Conservation (phyloP, 2,888 invertebrate species). For the Notodonta dromedarius region DNA sequence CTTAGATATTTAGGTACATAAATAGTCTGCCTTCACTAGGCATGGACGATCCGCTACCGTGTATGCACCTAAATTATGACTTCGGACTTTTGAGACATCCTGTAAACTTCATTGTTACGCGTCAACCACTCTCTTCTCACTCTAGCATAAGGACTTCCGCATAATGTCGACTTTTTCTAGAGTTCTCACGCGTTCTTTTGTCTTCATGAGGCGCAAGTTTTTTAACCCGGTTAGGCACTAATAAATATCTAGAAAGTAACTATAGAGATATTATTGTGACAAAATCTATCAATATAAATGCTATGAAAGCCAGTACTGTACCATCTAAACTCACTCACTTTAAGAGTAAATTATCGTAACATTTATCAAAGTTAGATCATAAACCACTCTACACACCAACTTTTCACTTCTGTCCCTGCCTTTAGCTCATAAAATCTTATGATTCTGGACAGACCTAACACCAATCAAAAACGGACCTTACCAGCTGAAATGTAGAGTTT, state of each 20-base stretch:
- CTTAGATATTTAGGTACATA: too few species aligned
- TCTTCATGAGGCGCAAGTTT: constrained; percentile 14
- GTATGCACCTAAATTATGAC: too few species aligned
- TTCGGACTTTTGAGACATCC: neutral
- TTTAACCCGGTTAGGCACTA: neutral
- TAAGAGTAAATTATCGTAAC: neutral
- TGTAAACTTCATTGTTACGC: constrained; percentile 28
- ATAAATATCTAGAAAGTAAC: neutral
- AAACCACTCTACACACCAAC: constrained; percentile 11
- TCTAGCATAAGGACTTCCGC: constrained; percentile 13
- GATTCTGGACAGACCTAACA: neutral
- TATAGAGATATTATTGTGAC: neutral
- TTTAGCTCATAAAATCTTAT: constrained; percentile 14
- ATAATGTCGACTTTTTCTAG: constrained; percentile 14
- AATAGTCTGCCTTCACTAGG: too few species aligned
- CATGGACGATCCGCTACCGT: too few species aligned
- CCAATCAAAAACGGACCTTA: constrained; percentile 25
- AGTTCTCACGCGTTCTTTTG: constrained; percentile 22
- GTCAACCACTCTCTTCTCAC: constrained; percentile 7
- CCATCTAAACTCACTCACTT: neutral
- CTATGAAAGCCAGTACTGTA: too few species aligned
- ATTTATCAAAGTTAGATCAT: neutral
- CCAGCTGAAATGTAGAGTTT: constrained; percentile 19
- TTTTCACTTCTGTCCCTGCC: constrained; percentile 9
- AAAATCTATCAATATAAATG: too few species aligned